These are phyloP conservation scores for Crenichthys baileyi DNA, from an alignment of 2,797 vertebrate genomes.

Conservation along the genomic window DNA sequence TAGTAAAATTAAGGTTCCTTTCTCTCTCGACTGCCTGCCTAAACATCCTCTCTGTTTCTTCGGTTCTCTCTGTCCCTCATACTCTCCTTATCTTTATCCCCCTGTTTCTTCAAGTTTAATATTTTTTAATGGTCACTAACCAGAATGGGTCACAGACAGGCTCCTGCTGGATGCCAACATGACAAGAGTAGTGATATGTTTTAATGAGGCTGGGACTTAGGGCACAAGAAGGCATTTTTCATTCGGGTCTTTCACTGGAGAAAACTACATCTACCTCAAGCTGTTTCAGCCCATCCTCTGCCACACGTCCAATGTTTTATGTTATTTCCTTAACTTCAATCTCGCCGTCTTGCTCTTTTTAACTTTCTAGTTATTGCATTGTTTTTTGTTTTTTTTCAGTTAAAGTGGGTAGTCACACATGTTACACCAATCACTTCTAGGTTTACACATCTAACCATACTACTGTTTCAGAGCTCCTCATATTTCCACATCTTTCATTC, in stretches of 20 bases:
- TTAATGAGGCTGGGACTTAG: conserved; percentile 73
- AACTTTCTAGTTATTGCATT: neutral
- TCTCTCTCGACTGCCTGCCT: conserved; percentile 34
- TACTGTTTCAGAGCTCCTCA: neutral
- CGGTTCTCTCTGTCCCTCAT: conserved; percentile 42
- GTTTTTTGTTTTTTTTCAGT: conserved; percentile 10
- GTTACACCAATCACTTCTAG: neutral
- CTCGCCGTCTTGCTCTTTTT: conserved; percentile 8
- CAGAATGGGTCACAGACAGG: conserved; percentile 65
- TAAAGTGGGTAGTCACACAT: conserved; percentile 8
- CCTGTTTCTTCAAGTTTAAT: conserved; percentile 61
- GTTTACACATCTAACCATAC: neutral
- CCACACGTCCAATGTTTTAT: conserved; percentile 46
- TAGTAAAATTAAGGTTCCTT: conserved; percentile 46
- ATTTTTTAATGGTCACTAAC: conserved; percentile 69
- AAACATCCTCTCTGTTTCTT: conserved; percentile 37
- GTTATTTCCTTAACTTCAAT: conserved; percentile 45
- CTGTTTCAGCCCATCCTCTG: conserved; percentile 27
- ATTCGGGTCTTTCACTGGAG: conserved; percentile 50
- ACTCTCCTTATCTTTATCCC: conserved; percentile 61
- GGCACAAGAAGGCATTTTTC: conserved; percentile 64
- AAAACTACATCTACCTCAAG: conserved; percentile 46
- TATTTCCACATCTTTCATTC: conserved; percentile 9
- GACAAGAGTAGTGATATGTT: conserved; percentile 74
- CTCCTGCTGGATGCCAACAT: conserved; percentile 68